Evolutionary conservation across 1,140 invertebrate species (phyloP), one percentile per base, ranked within the genome.

Genomic region (Zaprionus inermis): DNA sequence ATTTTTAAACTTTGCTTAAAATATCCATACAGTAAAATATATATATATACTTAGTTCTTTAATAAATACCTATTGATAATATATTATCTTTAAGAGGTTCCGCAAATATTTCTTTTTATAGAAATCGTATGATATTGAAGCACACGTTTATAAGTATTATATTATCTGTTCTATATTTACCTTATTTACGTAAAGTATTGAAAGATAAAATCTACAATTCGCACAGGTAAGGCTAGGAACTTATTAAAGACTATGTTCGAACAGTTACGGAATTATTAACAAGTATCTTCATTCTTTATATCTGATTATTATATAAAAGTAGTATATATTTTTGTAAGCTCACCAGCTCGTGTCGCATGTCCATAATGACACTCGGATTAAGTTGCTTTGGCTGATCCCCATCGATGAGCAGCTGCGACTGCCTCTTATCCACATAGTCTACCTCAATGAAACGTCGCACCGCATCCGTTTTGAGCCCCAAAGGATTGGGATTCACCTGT

Each of bases 271-370:
- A 28, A 4, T 28, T 28, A 28, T 28, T 28, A 1, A 28, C 3
- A 28, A 5, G 36, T n/a, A 1, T 38, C 4, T 38, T 38, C 12
- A 7, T n/a, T 7, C 0, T 6, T 6, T 38, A 10, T 9, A 11
- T 18, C 9, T 18, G 18, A 12, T 38, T n/a, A 38, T 11, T 11
- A 46, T 18, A 46, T 18, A 6, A 2, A 9, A 46, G 12, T 52
- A 24, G 0, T 20, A 5, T 28, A 22, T 14, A 0, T 1, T 28
- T 24, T 10, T n/a, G 5, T 55, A 0, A 34, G 64, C 56, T 83
- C 54, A 92, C 92, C 86, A 91, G 85, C 67, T 91, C 76, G 59
- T 92, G 92, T 1, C 92, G 71, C 71, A 92, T 79, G 36, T 92
- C 88, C 91, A 92, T 92, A 6, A 92, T 80, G 0, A 90, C 55